Conservation (phyloP, 2,113 vertebrate species). For the Ophthalmotilapia sp. region DNA sequence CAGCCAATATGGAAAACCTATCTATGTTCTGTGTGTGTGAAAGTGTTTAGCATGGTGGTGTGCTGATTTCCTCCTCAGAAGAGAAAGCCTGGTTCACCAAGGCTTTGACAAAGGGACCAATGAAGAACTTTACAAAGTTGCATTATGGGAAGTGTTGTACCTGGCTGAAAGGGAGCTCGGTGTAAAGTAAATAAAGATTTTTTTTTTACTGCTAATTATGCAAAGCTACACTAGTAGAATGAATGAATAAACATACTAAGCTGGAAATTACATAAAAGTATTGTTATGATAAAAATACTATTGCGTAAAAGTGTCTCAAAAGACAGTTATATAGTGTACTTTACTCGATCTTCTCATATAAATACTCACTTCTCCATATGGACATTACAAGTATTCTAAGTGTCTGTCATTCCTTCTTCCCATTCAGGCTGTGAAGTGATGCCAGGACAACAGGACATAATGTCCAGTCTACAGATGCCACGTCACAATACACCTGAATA, state of each 20-base stretch:
- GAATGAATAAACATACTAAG: rapidly evolving
- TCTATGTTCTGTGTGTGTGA: background rate
- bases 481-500: background rate
- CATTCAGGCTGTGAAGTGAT: background rate
- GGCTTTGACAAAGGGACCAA: background rate
- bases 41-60: rapidly evolving
- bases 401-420: background rate
- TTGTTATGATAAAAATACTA: background rate
- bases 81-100: background rate
- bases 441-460: background rate
- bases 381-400: background rate
- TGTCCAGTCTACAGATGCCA: background rate
- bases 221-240: background rate
- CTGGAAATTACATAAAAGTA: background rate
- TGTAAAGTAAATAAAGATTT: background rate
- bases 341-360: background rate
- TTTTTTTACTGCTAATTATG: background rate
- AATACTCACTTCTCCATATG: background rate
- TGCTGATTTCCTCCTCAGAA: background rate
- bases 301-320: background rate
- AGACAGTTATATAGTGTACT: background rate
- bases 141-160: background rate
- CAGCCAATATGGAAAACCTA: background rate
- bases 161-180: background rate
- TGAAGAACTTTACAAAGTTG: background rate